Evolutionary conservation across 2,797 vertebrate genomes (phyloP).

Genomic region (Sarcophilus harrisii): DNA sequence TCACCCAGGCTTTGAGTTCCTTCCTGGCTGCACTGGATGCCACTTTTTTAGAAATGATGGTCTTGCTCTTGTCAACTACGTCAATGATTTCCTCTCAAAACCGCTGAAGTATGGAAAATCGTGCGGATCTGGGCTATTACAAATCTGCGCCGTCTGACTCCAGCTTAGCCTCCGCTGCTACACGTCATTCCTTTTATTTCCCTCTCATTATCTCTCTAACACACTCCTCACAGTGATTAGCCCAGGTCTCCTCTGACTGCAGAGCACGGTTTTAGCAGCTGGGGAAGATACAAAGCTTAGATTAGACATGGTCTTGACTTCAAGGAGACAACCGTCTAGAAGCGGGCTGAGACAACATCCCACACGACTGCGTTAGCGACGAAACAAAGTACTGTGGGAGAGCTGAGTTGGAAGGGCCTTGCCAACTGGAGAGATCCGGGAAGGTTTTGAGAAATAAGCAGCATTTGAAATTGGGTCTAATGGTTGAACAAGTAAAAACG

Average conservation of each 20-base stretch:
- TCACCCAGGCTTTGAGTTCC: not conserved
- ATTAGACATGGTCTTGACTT: conserved; percentile 2
- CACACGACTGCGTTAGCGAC: not conserved
- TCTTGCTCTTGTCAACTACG: not conserved
- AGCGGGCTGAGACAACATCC: not conserved
- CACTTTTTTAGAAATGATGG: not conserved
- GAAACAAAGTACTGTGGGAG: not conserved
- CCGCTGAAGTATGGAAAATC: not conserved
- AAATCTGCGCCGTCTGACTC: not conserved
- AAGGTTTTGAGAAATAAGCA: not conserved
- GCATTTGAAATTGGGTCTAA: not conserved
- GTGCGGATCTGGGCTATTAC: not conserved
- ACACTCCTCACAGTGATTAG: conserved; percentile 4
- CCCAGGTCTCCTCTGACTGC: not conserved
- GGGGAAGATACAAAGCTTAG: not conserved
- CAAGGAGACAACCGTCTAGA: not conserved
- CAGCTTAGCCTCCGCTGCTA: not conserved
- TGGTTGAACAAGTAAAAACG: not conserved
- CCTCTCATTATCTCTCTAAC: not conserved
- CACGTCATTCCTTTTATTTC: not conserved
- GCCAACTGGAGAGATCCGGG: not conserved
- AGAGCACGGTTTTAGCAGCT: not conserved
- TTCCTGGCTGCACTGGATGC: not conserved
- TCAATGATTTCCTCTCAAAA: not conserved
- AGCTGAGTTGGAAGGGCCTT: not conserved